Evolutionary conservation across 1,140 invertebrate species (phyloP).

Genomic region (Diabrotica virgifera): DNA sequence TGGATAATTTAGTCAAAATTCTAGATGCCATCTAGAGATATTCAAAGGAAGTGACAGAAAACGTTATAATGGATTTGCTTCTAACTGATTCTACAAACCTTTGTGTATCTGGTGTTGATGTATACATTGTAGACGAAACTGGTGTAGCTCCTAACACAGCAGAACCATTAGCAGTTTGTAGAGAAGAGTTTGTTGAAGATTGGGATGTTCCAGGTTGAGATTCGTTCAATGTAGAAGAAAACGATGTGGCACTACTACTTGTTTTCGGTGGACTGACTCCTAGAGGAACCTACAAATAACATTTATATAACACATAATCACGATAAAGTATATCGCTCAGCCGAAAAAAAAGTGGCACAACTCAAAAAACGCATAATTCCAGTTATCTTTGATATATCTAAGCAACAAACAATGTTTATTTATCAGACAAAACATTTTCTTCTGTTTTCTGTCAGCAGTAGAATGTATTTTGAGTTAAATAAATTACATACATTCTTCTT

Average conservation of each 20-base stretch:
- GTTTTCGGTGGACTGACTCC: slow-evolving; percentile 60
- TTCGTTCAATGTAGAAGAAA: slow-evolving; percentile 32
- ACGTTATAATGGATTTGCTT: too few species aligned
- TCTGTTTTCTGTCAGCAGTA: too few species aligned
- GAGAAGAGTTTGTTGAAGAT: slow-evolving; percentile 29
- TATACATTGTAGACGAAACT: slow-evolving; percentile 30
- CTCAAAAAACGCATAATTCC: too few species aligned
- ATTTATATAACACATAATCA: neutral
- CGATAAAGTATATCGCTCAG: neutral
- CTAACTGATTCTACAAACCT: slow-evolving; percentile 11
- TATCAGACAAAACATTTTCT: too few species aligned
- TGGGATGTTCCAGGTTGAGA: slow-evolving; percentile 45
- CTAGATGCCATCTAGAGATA: too few species aligned
- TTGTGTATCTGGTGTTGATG: slow-evolving; percentile 39
- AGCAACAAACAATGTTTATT: too few species aligned
- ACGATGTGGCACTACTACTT: slow-evolving; percentile 33
- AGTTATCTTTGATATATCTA: too few species aligned
- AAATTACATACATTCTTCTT: too few species aligned
- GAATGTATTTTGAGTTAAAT: too few species aligned
- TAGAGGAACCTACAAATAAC: slow-evolving; percentile 49
- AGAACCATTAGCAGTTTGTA: slow-evolving; percentile 39
- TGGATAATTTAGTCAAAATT: too few species aligned
- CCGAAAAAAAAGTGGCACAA: neutral
- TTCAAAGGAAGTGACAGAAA: too few species aligned
- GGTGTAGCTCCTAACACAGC: slow-evolving; percentile 28